Base-by-base conservation (phyloP, 2,797 vertebrate species). In the Glossophaga mutica region DNA sequence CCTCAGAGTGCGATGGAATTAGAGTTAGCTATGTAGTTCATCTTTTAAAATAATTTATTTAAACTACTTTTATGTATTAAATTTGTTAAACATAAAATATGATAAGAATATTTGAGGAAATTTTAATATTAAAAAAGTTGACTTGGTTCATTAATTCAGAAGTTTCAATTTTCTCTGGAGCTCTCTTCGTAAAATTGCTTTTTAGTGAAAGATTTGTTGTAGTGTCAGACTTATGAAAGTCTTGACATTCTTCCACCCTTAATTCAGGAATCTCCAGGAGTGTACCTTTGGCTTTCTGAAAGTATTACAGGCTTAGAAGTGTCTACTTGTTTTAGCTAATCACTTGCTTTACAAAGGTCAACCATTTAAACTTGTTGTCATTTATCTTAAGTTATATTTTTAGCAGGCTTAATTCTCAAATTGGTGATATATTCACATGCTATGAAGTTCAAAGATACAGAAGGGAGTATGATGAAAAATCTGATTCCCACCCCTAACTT, bases 381-480 rank as follows among this genome's bases (percentile, higher is more conserved):
- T 87, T 91, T 87, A 87, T 93, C 93, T 95, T 90, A 55, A 68
- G 44, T 85, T 96, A 52, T 74, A 18, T 87, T 29, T 94, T 84
- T 91, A 84, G 46, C 37, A 59, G 46, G 79, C 6, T 67, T 92
- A n/a, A 21, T 24, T 88, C 93, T 92, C 90, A 85, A 90, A 85
- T 90, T 74, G 26, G 26, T 76, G 39, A 70, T 87, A 15, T 2
- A 70, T 15, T 93, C 52, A 88, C 12, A 55, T 71, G 48, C 11
- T 76, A 37, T 86, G 48, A 93, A 86, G 73, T 86, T 86, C 48
- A 88, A 81, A 95, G 71, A 92, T 74, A 48, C 1, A 77, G 48
- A 74, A 86, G 26, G 8, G 7, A 50, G 2, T 68, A 50, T 4
- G 67, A 46, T 81, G 55, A 93, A 94, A 76, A 68, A 44, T 76